A percentile compares a stretch with the other conserved stretches of the same genome.
These are phyloP conservation scores for Orthosia cruda DNA, from an alignment of 2,888 invertebrate species.

Conservation along the genomic window DNA sequence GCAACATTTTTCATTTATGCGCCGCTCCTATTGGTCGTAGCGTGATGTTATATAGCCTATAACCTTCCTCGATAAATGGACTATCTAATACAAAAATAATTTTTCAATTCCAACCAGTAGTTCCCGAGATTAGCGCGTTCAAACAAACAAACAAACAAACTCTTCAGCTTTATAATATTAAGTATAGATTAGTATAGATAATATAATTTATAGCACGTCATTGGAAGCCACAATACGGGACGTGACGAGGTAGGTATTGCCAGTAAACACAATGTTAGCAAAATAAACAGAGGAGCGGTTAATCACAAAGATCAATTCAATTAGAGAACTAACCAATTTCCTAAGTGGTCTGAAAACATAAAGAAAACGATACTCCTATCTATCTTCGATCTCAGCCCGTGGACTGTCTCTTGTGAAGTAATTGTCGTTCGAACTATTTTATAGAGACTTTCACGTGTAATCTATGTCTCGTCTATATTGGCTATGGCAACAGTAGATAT, in stretches of 20 bases:
- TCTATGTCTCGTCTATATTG: slow-evolving; percentile 25
- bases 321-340: slow-evolving; percentile 58
- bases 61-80: no score
- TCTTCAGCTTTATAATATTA: no score
- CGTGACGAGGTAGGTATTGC: background rate
- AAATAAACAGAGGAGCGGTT: slow-evolving; percentile 43
- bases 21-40: no score
- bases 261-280: slow-evolving; percentile 22
- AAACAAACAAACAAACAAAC: no score
- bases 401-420: slow-evolving; percentile 29
- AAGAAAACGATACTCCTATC: slow-evolving; percentile 42
- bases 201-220: background rate
- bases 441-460: slow-evolving; percentile 58
- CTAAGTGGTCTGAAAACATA: slow-evolving; percentile 58
- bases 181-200: no score
- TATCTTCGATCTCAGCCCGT: slow-evolving; percentile 33
- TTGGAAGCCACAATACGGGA: background rate
- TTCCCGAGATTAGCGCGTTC: no score
- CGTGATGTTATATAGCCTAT: no score
- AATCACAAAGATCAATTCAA: slow-evolving; percentile 54
- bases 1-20: no score
- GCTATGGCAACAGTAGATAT: slow-evolving; percentile 23
- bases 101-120: no score
- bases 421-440: slow-evolving; percentile 49
- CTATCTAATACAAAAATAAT: no score